phyloP scores from a whole-genome alignment of 2,113 vertebrate genomes.

The Sciurus niger region DNA sequence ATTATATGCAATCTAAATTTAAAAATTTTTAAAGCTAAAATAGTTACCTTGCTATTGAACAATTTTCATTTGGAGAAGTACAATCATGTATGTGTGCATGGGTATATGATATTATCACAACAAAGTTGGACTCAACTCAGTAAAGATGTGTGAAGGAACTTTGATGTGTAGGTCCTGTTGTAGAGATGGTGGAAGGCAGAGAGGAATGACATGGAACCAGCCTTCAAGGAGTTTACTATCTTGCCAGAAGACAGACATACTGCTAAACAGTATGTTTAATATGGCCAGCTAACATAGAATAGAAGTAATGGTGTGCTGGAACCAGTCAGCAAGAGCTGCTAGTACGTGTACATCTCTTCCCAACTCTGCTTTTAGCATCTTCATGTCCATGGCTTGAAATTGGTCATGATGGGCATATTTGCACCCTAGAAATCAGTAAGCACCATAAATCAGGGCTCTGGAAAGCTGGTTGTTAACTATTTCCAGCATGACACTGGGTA shows the following conservation, averaged over 20 bases:
- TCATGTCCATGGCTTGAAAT: not conserved
- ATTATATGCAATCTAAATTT: not conserved
- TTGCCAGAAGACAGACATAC: not conserved
- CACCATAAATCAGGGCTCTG: not conserved
- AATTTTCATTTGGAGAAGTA: not conserved
- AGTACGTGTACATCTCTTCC: not conserved
- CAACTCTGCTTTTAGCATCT: not conserved
- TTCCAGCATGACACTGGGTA: not conserved
- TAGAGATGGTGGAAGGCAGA: not conserved
- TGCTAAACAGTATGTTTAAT: not conserved
- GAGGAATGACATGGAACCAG: not conserved
- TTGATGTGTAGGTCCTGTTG: not conserved
- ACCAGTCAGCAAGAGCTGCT: not conserved
- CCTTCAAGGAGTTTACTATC: not conserved
- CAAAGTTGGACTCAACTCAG: not conserved
- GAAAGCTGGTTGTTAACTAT: not conserved
- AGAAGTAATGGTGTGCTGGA: not conserved
- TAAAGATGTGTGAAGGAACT: not conserved
- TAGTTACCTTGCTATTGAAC: not conserved
- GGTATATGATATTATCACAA: too few relatives aligned
- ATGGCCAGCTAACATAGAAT: accelerated
- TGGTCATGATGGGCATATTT: not conserved
- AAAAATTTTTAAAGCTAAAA: not conserved
- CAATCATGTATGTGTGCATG: not conserved
- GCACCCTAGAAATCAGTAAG: not conserved